Evolutionary conservation across 2,888 invertebrate species (phyloP), one percentile per base, ranked within the genome.

Genomic region (Criorhina ranunculi): DNA sequence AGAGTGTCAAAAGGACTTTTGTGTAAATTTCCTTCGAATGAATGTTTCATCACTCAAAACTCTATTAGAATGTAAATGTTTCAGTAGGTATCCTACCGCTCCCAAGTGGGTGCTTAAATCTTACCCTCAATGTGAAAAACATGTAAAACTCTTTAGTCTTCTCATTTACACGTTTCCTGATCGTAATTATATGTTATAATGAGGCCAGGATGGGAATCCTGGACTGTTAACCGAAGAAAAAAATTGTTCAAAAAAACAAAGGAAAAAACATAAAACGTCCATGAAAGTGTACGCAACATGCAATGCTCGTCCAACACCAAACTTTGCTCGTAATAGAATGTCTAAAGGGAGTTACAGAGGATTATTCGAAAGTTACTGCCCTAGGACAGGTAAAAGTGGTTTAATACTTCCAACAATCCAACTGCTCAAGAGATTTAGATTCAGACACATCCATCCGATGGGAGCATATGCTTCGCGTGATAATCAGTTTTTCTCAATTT

Each of bases 141-240:
- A 83, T 73, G 82, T 8, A 78, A 83, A 78, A 67, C 67, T 73
- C 72, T 60, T 83, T 83, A 83, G 66, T 40, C 55, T 29, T 49
- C 67, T 77, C 77, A 67, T 77, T 72, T 37, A 72, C 60, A 77
- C 60, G 70, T 60, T 77, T 83, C 77, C 78, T 73, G 67, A 55
- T 42, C 53, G 62, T 55, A 73, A 72, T 82, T 82, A 82, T 69
- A 42, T 33, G 15, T 57, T 77, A 29, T 77, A 51, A 69, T 44
- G 49, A 51, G 24, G 44, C 31, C 11, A 49, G 19, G 31, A 15
- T 51, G 24, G 24, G 49, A 46, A 57, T 33, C 64, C 73, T 75
- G 53, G 37, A 66, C 46, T 46, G 29, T 42, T 29, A 8, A 49
- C 46, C n/a, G n/a, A n/a, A n/a, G n/a, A 55, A 29, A 15, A 46